Conservation (phyloP, 2,888 invertebrate genomes). For the Ctenicera cuprea region DNA sequence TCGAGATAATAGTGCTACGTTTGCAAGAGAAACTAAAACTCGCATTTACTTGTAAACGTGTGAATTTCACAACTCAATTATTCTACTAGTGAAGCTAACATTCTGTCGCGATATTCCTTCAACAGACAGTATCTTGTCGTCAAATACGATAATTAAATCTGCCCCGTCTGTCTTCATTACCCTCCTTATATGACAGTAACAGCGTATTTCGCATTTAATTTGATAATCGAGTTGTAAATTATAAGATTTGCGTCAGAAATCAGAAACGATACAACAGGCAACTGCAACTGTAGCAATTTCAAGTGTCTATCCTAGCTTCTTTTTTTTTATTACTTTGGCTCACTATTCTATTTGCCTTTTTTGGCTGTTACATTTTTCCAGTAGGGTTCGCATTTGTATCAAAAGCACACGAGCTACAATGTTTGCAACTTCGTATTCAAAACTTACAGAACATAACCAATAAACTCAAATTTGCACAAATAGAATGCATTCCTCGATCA, state of each 20-base stretch:
- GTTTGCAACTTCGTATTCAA: too few species aligned
- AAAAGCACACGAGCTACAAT: too few species aligned
- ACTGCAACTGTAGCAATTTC: too few species aligned
- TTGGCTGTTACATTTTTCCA: too few species aligned
- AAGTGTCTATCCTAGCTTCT: too few species aligned
- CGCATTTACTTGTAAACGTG: conserved; percentile 59
- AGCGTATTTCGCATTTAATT: conserved; percentile 62
- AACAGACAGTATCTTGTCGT: conserved; percentile 56
- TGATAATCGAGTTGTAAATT: conserved; percentile 60
- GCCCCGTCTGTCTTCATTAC: conserved; percentile 61
- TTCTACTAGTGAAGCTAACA: conserved; percentile 44
- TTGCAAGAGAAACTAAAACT: conserved; percentile 47
- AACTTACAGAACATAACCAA: too few species aligned
- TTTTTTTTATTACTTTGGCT: too few species aligned
- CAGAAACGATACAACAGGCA: conserved; percentile 2
- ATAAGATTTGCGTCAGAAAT: conserved; percentile 55
- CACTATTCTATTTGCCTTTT: too few species aligned
- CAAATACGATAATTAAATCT: conserved; percentile 62
- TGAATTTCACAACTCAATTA: conserved; percentile 61
- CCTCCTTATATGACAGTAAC: conserved; percentile 58
- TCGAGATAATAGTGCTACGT: conserved; percentile 27
- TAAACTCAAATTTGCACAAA: too few species aligned
- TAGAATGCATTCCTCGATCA: neutral
- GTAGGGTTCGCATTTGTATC: too few species aligned
- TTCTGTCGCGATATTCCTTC: conserved; percentile 51